Base-by-base conservation (phyloP, 2,888 invertebrate genomes). In the Drosophila ezoana region DNA sequence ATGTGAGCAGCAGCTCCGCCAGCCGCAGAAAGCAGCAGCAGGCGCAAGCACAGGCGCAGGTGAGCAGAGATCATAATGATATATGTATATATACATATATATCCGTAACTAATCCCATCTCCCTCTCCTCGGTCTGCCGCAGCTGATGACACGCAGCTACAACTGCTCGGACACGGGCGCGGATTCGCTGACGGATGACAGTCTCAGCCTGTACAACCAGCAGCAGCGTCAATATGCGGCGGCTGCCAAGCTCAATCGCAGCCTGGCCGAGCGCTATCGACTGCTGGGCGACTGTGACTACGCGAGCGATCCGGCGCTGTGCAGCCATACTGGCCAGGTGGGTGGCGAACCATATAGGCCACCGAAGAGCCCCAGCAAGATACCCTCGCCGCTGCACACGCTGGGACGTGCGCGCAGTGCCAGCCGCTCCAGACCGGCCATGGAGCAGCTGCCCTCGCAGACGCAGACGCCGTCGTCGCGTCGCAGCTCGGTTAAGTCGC, bases 371-470 rank as follows among this genome's bases (percentile, higher is more conserved):
- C 94, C 95, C 14, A 94, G 95, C 3, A 96, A 96, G 92, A 96
- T 96, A 89, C 96, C 96, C 3, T 96, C 96, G 56, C 96, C 96
- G 4, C 94, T 96, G 72, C 95, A 95, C 81, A 94, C 95, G 0
- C 89, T 95, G 14, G 93, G 94, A 33, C 93, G 94, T 57, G 87
- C 90, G 56, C 90, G 92, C 56, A 87, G 93, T 91, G 90, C 90
- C 65, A 81, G 92, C 92, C 81, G 92, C 86, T 87, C 94, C 91
- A 88, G 92, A 14, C 86, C 90, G 3, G 89, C 90, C 44, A 51
- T 91, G 20, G 91, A 91, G 35, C 58, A 48, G 54, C 11, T 38
- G 60, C 58, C 68, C 9, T 54, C 61, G 63, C 91, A 92, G 75
- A 85, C 89, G 13, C 71, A 92, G 75, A 85, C 89, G 13, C 71